Conservation (phyloP, 1,140 invertebrate species). For the Hyposmocoma kahamanoa region DNA sequence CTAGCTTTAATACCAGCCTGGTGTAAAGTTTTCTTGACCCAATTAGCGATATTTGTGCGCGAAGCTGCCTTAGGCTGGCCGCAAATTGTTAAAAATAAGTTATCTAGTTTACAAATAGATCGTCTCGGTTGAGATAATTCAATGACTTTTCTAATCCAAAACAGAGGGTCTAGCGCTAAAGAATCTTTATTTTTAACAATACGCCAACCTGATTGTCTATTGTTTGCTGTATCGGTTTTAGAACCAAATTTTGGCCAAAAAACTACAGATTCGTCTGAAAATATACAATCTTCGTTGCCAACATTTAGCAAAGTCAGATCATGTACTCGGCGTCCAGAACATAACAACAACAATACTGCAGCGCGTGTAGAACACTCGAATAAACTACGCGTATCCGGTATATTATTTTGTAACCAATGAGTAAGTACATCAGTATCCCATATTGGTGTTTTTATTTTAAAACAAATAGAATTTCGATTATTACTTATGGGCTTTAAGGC, state of each 20-base stretch:
- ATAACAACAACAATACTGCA: neutral
- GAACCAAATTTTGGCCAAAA: neutral
- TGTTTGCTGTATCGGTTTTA: neutral
- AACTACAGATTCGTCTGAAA: neutral
- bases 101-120: neutral
- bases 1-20: neutral
- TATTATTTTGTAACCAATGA: neutral
- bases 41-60: neutral
- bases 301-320: neutral
- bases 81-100: neutral
- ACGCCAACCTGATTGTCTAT: neutral
- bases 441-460: slow-evolving; percentile 1
- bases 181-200: no score
- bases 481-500: neutral
- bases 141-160: slow-evolving; percentile 1
- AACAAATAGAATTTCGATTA: neutral
- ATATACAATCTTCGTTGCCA: neutral
- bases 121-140: neutral
- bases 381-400: neutral
- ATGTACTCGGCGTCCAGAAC: neutral
- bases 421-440: neutral
- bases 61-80: neutral
- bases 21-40: no score
- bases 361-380: neutral
- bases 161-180: neutral